These are phyloP conservation scores for Schmidtea mediterranea DNA, from an alignment of 1,140 invertebrate species.

Conservation along the genomic window DNA sequence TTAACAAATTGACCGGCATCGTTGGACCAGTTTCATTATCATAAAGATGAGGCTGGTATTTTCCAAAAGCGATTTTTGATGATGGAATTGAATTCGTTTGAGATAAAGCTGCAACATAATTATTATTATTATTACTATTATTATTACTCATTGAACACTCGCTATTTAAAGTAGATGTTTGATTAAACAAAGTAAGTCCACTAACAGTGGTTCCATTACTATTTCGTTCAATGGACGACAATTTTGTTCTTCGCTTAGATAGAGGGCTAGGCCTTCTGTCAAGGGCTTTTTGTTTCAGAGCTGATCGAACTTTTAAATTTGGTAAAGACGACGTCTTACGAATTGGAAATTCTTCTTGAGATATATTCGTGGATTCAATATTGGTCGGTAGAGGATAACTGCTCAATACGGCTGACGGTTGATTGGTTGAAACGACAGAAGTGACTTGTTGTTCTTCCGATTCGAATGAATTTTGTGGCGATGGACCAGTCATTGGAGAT, in stretches of 20 bases:
- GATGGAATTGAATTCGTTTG: too few species aligned
- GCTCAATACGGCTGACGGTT: background rate
- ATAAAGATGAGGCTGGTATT: too few species aligned
- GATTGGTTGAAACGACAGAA: background rate
- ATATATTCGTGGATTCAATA: background rate
- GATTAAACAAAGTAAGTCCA: too few species aligned
- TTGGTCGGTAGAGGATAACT: background rate
- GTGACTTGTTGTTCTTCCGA: background rate
- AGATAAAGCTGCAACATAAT: too few species aligned
- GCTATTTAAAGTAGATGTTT: too few species aligned
- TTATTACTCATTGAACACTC: too few species aligned
- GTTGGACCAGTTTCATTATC: too few species aligned
- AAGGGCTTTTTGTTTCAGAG: background rate
- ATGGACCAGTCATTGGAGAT: background rate
- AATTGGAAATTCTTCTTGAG: slow-evolving; percentile 6
- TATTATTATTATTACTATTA: too few species aligned
- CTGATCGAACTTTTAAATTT: slow-evolving; percentile 6
- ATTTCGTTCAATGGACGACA: slow-evolving; percentile 15
- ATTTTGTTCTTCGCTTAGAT: background rate
- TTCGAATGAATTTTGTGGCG: background rate
- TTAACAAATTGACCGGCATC: too few species aligned
- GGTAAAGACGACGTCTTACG: slow-evolving; percentile 6
- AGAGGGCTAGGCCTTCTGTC: background rate
- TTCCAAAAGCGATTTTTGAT: too few species aligned
- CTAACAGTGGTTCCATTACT: slow-evolving; percentile 36